phyloP scores from a whole-genome alignment of 23 tunicate genomes.

The Ciona savignyi region DNA sequence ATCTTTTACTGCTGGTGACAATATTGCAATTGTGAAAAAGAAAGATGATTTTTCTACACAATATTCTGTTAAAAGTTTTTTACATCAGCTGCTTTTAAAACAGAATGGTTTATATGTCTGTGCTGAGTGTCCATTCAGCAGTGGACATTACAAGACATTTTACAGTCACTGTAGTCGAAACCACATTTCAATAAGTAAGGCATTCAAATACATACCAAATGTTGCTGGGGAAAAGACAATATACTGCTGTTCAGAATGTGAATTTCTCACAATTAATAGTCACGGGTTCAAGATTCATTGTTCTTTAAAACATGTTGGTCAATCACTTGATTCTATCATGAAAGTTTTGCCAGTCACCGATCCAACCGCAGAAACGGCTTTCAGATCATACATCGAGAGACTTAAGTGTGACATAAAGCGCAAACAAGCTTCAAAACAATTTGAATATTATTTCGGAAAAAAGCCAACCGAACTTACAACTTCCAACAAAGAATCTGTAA shows the following conservation, averaged over 20 bases:
- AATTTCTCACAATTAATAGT: neutral
- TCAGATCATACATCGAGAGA: neutral
- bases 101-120: neutral
- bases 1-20: neutral
- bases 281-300: neutral
- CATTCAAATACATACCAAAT: too few relatives aligned
- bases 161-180: neutral
- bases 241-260: neutral
- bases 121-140: neutral
- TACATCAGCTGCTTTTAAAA: neutral
- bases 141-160: neutral
- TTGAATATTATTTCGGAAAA: neutral
- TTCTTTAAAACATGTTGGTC: neutral
- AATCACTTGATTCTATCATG: neutral
- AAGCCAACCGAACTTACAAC: neutral
- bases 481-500: neutral
- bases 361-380: neutral
- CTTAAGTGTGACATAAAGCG: neutral
- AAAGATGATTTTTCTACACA: neutral
- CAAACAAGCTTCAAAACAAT: neutral
- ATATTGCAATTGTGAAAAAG: too few relatives aligned
- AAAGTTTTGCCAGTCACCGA: neutral
- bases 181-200: neutral
- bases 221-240: neutral
- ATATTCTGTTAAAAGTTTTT: neutral